Base-by-base conservation (phyloP, 2,888 invertebrate genomes). In the Meteorus colon region DNA sequence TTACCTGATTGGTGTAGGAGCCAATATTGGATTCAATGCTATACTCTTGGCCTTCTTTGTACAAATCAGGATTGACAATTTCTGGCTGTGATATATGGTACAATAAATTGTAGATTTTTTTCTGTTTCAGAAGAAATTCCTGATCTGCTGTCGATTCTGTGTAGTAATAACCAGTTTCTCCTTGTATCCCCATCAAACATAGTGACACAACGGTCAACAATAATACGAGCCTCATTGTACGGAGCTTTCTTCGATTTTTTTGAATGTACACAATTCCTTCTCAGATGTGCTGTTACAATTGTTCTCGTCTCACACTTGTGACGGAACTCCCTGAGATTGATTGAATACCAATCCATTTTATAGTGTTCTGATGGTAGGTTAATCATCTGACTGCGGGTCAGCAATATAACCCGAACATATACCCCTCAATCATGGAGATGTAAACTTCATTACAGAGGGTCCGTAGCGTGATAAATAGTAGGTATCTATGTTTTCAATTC, bases 61-160 rank as follows among this genome's bases (percentile, higher is more conserved):
- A 86, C 16, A 84, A 77, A 0, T 84, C 81, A 4, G 82, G 77
- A 55, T 82, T 82, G 8, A 83, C 81, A 37, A 85, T 71, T 10
- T 80, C 78, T 8, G 87, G 85, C 71, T 89, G 88, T 0, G 79
- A 14, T 4, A 85, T 51, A 74, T 86, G 86, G 77, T 84, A 87
- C 1, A 89, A 75, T 4, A 89, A 80, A 59, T 87, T 83, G 75
- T 84, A 86, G 55, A 89, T 69, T 34, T 83, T 82, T 75, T 87
- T 87, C 74, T 89, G 89, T 55, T 86, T 88, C 1, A 77, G 1
- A 1, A 87, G 80, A 60, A 82, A 88, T 0, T 85, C 85, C 69
- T 86, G 82, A 78, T 87, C 86, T 41, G 88, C 85, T 1, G 78
- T 79, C 37, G 77, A 73, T 4, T 80, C 78, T 2, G 78, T 82